These are phyloP conservation scores for Eristalinus sepulchralis DNA, from an alignment of 2,888 invertebrate genomes.

Conservation along the genomic window DNA sequence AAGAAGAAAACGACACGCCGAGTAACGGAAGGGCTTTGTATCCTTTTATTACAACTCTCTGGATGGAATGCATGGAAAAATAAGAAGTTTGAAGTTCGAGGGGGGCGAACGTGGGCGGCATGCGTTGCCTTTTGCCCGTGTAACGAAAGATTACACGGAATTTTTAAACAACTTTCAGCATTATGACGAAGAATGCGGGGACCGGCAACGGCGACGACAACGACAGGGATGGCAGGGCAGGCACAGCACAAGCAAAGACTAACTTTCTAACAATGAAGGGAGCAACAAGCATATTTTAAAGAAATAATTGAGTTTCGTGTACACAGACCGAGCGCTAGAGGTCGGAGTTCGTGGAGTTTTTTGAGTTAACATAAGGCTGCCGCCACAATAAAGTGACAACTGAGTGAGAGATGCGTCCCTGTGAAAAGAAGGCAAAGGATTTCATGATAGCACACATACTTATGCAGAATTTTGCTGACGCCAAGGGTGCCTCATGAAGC, in stretches of 20 bases:
- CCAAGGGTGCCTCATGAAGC: neutral
- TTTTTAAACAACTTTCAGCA: constrained; percentile 30
- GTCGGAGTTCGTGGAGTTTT: neutral
- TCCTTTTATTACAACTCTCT: constrained; percentile 26
- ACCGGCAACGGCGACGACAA: neutral
- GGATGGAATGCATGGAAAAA: neutral
- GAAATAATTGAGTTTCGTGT: constrained; percentile 31
- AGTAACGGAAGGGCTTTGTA: constrained; percentile 1
- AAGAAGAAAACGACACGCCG: neutral
- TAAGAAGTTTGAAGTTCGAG: constrained; percentile 39
- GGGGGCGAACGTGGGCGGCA: constrained; percentile 18
- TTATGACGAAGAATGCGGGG: constrained; percentile 7
- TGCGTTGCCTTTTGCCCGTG: constrained; percentile 23
- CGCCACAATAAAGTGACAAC: neutral
- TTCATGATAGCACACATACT: neutral
- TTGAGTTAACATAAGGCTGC: neutral
- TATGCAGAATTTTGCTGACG: neutral
- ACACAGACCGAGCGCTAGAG: neutral
- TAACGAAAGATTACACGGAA: constrained; percentile 23
- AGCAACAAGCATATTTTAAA: constrained; percentile 42
- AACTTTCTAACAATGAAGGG: neutral
- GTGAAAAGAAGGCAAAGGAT: neutral
- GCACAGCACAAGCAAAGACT: neutral
- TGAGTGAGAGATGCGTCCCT: neutral
- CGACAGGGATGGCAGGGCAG: too few relatives aligned